Conservation (phyloP, 2,113 vertebrate species). For the Oryzias melastigma region DNA sequence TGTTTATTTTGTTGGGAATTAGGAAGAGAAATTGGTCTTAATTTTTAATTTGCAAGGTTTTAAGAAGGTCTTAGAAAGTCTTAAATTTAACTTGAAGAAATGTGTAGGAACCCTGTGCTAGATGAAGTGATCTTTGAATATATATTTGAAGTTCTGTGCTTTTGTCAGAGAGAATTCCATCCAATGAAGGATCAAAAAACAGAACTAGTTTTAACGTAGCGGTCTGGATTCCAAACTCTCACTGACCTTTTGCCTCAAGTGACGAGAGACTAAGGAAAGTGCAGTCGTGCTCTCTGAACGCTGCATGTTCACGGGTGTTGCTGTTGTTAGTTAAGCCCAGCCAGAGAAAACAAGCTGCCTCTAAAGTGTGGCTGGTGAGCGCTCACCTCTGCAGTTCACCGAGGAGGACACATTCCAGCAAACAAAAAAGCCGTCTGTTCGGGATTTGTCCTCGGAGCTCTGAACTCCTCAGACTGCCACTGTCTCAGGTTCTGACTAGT, state of each 20-base stretch:
- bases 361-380: conserved; percentile 66
- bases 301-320: conserved; percentile 75
- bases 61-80: too few species aligned
- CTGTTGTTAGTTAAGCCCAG: conserved; percentile 79
- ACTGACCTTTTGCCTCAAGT: conserved; percentile 73
- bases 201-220: conserved; percentile 79
- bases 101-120: too few species aligned
- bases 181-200: conserved; percentile 79
- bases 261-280: conserved; percentile 77
- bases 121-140: too few species aligned
- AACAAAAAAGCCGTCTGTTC: conserved; percentile 47
- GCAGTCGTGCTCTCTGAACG: conserved; percentile 73
- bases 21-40: too few species aligned
- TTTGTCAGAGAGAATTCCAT: conserved; percentile 73
- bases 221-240: conserved; percentile 73
- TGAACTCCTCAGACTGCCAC: conserved; percentile 17
- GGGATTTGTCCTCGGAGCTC: conserved; percentile 36
- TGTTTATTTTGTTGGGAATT: too few species aligned
- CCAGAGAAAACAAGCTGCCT: conserved; percentile 77
- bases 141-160: conserved; percentile 34
- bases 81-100: too few species aligned
- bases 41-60: too few species aligned
- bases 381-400: conserved; percentile 64
- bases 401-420: conserved; percentile 56
- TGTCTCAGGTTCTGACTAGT: conserved; percentile 7